These are phyloP conservation scores for Ascaphus truei DNA, from an alignment of 2,113 vertebrate genomes.

Conservation along the genomic window DNA sequence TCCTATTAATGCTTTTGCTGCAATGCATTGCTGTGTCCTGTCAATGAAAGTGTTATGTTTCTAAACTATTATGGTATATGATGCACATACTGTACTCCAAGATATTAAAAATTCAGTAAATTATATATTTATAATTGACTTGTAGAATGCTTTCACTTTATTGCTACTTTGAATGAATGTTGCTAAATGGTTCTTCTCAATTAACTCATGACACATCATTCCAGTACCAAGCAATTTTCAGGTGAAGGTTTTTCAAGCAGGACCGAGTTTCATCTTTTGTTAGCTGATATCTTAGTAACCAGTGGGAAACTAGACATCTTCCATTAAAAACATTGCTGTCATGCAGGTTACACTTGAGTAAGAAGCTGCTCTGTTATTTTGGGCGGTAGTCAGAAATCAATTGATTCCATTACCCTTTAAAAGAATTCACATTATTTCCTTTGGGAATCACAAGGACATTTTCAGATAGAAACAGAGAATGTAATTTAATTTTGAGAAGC, in stretches of 20 bases:
- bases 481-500: constrained; percentile 16
- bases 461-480: constrained; percentile 13
- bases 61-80: too few species aligned
- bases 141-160: too few species aligned
- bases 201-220: too few species aligned
- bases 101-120: too few species aligned
- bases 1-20: too few species aligned
- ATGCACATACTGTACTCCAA: too few species aligned
- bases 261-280: background rate
- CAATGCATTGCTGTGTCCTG: too few species aligned
- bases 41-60: too few species aligned
- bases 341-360: background rate
- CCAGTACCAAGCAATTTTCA: background rate
- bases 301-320: background rate
- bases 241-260: background rate
- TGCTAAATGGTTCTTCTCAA: too few species aligned
- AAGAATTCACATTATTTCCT: constrained; percentile 28
- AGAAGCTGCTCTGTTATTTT: background rate
- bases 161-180: too few species aligned
- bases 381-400: background rate
- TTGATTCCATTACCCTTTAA: constrained; percentile 20
- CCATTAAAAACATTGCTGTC: background rate
- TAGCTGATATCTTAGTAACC: background rate
- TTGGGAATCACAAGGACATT: constrained; percentile 3
- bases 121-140: too few species aligned